phyloP scores from a whole-genome alignment of 2,888 invertebrate genomes.

The Lithophane socia region DNA sequence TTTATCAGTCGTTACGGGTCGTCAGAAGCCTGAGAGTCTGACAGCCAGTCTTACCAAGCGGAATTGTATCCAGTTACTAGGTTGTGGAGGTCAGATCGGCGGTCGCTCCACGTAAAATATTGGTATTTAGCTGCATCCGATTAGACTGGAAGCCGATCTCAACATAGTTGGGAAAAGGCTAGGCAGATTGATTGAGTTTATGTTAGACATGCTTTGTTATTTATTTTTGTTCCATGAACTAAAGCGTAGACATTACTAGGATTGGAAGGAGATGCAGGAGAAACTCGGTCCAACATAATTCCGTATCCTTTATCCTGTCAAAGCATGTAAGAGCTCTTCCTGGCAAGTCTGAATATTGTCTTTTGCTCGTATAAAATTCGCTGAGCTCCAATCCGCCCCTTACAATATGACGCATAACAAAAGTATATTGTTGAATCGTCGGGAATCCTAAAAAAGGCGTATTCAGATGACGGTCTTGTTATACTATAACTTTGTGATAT shows the following conservation, averaged over 20 bases:
- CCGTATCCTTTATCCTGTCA: slow-evolving; percentile 1
- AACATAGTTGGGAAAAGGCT: too few species aligned
- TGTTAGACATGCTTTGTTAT: slow-evolving; percentile 4
- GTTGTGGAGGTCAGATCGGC: too few species aligned
- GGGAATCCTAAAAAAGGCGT: neutral
- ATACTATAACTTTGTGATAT: neutral
- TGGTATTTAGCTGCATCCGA: too few species aligned
- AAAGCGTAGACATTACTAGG: neutral
- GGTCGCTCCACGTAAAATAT: too few species aligned
- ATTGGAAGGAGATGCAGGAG: too few species aligned
- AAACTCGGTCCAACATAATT: neutral
- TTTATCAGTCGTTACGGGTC: too few species aligned
- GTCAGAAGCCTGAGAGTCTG: too few species aligned
- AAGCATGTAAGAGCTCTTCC: neutral
- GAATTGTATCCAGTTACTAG: too few species aligned
- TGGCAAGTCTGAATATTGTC: slow-evolving; percentile 16
- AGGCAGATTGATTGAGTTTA: neutral
- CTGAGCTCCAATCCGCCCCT: slow-evolving; percentile 9
- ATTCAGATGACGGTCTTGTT: slow-evolving; percentile 15
- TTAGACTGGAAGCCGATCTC: too few species aligned
- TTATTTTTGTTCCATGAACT: slow-evolving; percentile 5
- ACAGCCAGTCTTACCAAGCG: too few species aligned
- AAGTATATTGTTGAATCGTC: slow-evolving; percentile 27
- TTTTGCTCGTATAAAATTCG: slow-evolving; percentile 11
- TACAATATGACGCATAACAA: slow-evolving; percentile 30